Base-by-base conservation (phyloP, 2,888 invertebrate species). In the Tortrix viridana region DNA sequence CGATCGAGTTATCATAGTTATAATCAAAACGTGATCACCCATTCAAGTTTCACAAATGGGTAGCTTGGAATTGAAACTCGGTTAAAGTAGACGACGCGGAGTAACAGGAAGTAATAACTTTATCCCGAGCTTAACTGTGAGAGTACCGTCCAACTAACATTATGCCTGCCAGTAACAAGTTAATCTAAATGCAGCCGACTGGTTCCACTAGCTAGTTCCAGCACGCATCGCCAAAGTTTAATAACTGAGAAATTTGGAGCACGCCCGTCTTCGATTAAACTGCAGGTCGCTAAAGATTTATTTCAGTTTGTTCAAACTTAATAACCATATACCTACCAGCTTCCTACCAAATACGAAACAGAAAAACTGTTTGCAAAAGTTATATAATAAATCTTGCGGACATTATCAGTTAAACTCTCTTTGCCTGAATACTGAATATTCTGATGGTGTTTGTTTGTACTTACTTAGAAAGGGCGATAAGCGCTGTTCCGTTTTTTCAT, bases 91-190 rank as follows among this genome's bases (percentile, higher is more conserved):
- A 85, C 85, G 85, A 82, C 79, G 79, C 80, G 68, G 82, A 84
- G 84, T 89, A 89, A 83, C 89, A 84, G 88, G 91, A 90, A 91
- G 89, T 89, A 90, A 89, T 91, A 91, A 91, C 89, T 91, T 91
- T 86, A 88, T 89, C 84, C 84, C 76, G 71, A 82, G 86, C 84
- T 86, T 83, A 85, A 86, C 89, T 86, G 84, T 74, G 79, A 82
- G 84, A 86, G 84, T 85, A 87, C 85, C 84, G 88, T 79, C 89
- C 86, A 82, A 88, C 89, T 88, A 89, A 89, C 90, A 90, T 89
- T 88, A 88, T 89, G 90, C 84, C 89, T 90, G 89, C 87, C 81
- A 86, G 88, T 90, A 89, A 90, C 91, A 91, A 91, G 88, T 90
- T 90, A 89, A 91, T 91, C 88, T 90, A 89, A 91, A 92, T 90